Conservation (phyloP, 2,888 invertebrate genomes). For the Laspeyria flexula region DNA sequence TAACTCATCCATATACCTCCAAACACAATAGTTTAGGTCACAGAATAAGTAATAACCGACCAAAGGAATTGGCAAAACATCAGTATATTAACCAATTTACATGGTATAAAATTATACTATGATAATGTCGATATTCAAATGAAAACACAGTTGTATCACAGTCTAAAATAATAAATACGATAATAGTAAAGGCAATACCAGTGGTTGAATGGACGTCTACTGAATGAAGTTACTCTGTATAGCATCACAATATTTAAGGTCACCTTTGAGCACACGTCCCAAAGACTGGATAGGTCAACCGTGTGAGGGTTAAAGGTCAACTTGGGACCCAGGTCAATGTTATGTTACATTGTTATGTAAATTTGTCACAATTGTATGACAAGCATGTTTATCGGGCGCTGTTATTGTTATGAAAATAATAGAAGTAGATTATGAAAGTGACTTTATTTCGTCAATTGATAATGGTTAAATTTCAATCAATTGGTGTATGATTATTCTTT, state of each 20-base stretch:
- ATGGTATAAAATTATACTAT: conserved; percentile 3
- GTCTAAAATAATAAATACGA: conserved; percentile 28
- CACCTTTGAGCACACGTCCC: conserved; percentile 67
- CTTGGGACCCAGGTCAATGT: conserved; percentile 68
- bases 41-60: conserved; percentile 37
- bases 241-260: conserved; percentile 49
- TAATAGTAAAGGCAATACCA: conserved; percentile 12
- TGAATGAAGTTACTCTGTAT: conserved; percentile 14
- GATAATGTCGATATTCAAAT: not conserved
- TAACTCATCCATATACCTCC: conserved; percentile 64
- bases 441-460: conserved; percentile 1
- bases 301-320: conserved; percentile 66
- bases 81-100: conserved; percentile 26
- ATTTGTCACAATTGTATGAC: conserved; percentile 59
- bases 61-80: conserved; percentile 7
- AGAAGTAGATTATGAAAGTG: not conserved
- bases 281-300: conserved; percentile 70
- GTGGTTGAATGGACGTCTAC: conserved; percentile 3
- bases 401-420: conserved; percentile 14
- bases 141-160: conserved; percentile 21
- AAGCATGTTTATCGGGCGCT: conserved; percentile 57
- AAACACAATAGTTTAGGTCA: conserved; percentile 54
- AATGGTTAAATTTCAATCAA: too few species aligned
- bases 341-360: conserved; percentile 78
- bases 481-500: too few species aligned